phyloP scores from a whole-genome alignment of 2,113 vertebrate genomes.

The Urocynchramus pylzowi region DNA sequence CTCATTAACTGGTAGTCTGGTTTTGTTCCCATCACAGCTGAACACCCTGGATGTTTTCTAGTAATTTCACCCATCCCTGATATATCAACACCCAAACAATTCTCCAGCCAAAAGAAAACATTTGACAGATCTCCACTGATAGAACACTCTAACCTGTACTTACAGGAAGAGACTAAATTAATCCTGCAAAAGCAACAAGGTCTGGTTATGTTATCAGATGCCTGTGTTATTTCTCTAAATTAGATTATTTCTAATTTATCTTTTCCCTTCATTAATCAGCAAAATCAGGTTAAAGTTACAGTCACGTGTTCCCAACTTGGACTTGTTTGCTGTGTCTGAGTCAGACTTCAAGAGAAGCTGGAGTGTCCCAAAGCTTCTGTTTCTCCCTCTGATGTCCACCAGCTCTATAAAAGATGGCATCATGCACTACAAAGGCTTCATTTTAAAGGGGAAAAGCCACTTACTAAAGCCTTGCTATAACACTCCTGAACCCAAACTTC shows the following conservation, averaged over 20 bases:
- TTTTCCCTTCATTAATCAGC: neutral
- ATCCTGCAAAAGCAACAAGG: neutral
- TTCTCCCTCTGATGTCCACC: neutral
- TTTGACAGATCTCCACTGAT: neutral
- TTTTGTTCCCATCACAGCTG: neutral
- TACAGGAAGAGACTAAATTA: neutral
- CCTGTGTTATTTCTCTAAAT: neutral
- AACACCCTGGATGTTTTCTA: neutral
- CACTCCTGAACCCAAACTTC: neutral
- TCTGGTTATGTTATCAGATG: neutral
- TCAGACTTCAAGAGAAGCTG: neutral
- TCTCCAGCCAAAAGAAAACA: neutral
- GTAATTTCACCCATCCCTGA: neutral
- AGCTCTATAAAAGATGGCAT: neutral
- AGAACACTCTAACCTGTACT: neutral
- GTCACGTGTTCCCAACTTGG: neutral
- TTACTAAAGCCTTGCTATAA: neutral
- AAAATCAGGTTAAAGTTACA: neutral
- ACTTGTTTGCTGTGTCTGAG: neutral
- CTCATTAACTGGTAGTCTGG: neutral
- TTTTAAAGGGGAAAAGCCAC: neutral
- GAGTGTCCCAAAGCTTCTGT: neutral
- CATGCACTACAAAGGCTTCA: neutral
- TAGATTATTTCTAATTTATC: neutral
- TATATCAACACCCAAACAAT: conserved; percentile 8